These are phyloP conservation scores for Anas capensis DNA, from an alignment of 2,797 vertebrate genomes.

Conservation along the genomic window DNA sequence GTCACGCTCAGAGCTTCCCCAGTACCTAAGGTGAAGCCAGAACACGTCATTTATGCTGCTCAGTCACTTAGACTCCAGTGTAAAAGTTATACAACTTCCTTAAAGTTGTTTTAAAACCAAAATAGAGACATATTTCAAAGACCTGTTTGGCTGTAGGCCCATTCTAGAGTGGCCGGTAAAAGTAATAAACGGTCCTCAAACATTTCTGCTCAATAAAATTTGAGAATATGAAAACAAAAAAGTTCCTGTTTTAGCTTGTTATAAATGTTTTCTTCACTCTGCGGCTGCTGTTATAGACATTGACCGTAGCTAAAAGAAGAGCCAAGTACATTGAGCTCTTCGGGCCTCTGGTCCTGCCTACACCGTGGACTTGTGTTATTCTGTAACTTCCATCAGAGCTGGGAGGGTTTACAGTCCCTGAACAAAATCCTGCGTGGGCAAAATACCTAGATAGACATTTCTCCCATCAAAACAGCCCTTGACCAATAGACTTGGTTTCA, in stretches of 20 bases:
- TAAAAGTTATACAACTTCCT: constrained; percentile 68
- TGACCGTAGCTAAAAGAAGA: neutral
- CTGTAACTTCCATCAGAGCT: neutral
- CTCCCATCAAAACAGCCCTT: neutral
- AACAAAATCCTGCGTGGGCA: neutral
- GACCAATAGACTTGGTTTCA: neutral
- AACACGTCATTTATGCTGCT: constrained; percentile 12
- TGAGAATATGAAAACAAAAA: constrained; percentile 58
- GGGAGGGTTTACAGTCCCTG: neutral
- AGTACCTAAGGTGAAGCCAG: neutral
- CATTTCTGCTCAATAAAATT: constrained; percentile 56
- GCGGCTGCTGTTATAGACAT: fast-evolving
- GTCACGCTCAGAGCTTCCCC: fast-evolving
- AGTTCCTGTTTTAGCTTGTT: constrained; percentile 9
- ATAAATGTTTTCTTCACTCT: neutral
- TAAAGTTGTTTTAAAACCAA: constrained; percentile 50
- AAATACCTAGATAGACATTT: neutral
- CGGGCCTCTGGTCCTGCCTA: neutral
- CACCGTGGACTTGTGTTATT: neutral
- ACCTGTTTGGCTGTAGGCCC: constrained; percentile 37
- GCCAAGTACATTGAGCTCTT: neutral
- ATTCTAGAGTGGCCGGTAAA: constrained; percentile 33
- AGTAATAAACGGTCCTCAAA: constrained; percentile 52
- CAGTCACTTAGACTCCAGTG: constrained; percentile 4
- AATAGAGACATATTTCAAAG: constrained; percentile 52